A percentile compares a stretch with the other conserved stretches of the same genome.
phyloP scores from a whole-genome alignment of 1,140 invertebrate species.

The Heliothis virescens region DNA sequence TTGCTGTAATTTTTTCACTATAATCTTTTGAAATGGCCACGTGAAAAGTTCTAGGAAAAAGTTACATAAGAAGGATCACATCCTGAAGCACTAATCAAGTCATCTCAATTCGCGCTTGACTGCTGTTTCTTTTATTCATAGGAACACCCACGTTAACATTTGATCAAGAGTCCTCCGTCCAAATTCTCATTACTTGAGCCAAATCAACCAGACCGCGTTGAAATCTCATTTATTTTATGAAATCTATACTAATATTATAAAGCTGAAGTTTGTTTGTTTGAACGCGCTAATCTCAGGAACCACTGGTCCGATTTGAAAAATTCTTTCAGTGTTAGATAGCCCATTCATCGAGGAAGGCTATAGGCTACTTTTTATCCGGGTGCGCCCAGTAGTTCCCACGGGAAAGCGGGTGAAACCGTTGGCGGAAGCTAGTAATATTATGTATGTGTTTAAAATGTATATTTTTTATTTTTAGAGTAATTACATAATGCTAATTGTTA shows the following conservation, averaged over 20 bases:
- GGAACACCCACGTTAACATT: constrained; percentile 16
- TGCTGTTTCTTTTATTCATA: constrained; percentile 34
- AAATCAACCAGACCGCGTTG: not conserved
- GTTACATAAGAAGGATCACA: not conserved
- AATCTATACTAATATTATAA: not conserved
- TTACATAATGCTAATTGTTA: no score
- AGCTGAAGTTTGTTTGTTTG: no score
- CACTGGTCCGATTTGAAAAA: no score
- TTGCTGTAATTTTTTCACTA: no score
- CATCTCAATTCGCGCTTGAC: constrained; percentile 26
- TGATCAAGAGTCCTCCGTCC: constrained; percentile 10
- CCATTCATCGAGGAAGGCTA: no score
- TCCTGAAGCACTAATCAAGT: constrained; percentile 6
- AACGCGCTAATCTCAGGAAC: no score
- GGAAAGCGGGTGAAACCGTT: no score
- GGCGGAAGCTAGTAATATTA: no score
- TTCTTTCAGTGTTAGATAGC: no score
- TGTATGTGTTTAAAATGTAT: not conserved
- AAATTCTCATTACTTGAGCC: constrained; percentile 6
- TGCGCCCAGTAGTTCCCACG: no score
- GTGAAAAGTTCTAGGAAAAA: not conserved
- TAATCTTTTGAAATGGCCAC: no score
- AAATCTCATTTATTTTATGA: constrained; percentile 7
- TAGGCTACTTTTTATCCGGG: no score
- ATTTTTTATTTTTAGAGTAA: not conserved